Evolutionary conservation across 2,888 invertebrate genomes (phyloP).

Genomic region (Mongoloraphidia duomilia): DNA sequence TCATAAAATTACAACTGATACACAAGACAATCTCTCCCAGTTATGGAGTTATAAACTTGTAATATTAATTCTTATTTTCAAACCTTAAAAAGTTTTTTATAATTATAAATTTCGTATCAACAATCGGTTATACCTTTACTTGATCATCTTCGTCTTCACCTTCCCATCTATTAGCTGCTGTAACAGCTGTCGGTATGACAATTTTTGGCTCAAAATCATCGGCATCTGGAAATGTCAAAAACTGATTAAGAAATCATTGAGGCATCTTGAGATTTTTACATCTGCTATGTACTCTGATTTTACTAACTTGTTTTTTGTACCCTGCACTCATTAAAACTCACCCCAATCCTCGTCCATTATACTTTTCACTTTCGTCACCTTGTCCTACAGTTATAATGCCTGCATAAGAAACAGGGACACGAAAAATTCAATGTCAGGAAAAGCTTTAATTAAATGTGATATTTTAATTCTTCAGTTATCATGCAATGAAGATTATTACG

Average conservation of each 20-base stretch:
- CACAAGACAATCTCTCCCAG: too few relatives aligned
- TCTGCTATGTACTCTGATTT: neutral
- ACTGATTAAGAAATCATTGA: constrained; percentile 9
- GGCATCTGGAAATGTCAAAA: constrained; percentile 39
- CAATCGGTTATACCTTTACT: constrained; percentile 48
- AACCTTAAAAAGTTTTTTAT: too few relatives aligned
- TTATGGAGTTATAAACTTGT: too few relatives aligned
- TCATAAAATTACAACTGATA: too few relatives aligned
- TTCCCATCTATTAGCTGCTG: constrained; percentile 60
- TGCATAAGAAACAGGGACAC: too few relatives aligned
- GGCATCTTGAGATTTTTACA: constrained; percentile 1
- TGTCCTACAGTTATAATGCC: too few relatives aligned
- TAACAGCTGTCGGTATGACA: constrained; percentile 37
- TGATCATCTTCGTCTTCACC: constrained; percentile 80
- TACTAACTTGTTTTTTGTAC: constrained; percentile 2
- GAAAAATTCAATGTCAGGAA: too few relatives aligned
- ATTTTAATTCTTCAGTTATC: too few relatives aligned
- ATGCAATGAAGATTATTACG: too few relatives aligned
- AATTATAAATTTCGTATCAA: too few relatives aligned
- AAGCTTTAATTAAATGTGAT: too few relatives aligned
- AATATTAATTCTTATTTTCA: too few relatives aligned
- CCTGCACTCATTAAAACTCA: constrained; percentile 26
- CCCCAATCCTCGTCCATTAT: constrained; percentile 60
- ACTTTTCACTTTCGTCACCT: constrained; percentile 19
- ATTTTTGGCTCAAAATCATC: constrained; percentile 57